Evolutionary conservation across 2,888 invertebrate genomes (phyloP).

Genomic region (Anodontia alba): DNA sequence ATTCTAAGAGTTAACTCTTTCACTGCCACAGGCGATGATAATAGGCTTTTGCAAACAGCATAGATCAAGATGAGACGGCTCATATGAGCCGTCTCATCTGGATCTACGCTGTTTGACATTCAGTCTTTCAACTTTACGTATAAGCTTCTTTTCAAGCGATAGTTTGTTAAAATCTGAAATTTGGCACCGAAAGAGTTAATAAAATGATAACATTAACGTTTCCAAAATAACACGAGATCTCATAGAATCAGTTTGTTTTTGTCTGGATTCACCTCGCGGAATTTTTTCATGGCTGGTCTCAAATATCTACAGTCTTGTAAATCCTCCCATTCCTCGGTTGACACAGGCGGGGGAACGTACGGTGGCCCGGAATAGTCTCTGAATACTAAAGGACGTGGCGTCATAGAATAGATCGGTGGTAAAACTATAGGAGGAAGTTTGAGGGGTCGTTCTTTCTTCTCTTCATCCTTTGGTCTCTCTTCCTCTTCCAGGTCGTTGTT

Average conservation of each 20-base stretch:
- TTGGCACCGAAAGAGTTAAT: no score
- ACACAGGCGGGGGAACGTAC: conserved; percentile 55
- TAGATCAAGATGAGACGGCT: no score
- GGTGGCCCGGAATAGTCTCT: conserved; percentile 62
- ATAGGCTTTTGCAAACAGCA: no score
- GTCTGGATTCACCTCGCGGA: conserved; percentile 13
- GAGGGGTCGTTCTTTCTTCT: conserved; percentile 59
- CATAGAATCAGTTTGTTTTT: neutral
- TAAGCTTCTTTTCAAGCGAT: no score
- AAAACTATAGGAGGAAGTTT: conserved; percentile 72
- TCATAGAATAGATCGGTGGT: conserved; percentile 66
- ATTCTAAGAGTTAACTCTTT: no score
- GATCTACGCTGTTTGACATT: no score
- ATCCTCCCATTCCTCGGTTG: conserved; percentile 74
- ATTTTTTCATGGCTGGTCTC: conserved; percentile 63
- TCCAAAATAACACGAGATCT: no score
- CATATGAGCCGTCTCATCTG: no score
- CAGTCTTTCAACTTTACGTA: no score
- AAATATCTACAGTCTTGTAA: conserved; percentile 74
- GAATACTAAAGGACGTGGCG: conserved; percentile 64
- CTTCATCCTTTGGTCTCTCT: conserved; percentile 26
- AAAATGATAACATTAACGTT: no score
- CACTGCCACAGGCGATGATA: no score
- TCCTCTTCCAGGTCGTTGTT: conserved; percentile 24
- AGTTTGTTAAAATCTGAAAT: no score